A percentile compares a stretch with the other conserved stretches of the same genome.
Evolutionary conservation across 2,113 vertebrate genomes (phyloP).

Genomic region (Podarcis muralis): DNA sequence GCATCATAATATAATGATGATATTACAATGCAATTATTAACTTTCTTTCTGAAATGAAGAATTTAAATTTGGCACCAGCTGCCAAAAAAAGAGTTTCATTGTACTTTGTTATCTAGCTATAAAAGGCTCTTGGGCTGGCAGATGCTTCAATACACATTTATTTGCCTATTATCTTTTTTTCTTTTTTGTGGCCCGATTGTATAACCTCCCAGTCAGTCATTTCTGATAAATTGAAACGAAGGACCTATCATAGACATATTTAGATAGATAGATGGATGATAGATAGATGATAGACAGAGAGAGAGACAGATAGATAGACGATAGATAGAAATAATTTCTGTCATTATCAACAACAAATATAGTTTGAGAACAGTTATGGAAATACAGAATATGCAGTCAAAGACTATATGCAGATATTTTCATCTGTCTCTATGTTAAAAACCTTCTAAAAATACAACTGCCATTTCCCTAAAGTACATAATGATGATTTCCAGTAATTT

Average conservation of each 20-base stretch:
- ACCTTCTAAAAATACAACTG: slow-evolving; percentile 1
- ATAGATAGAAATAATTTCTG: not conserved
- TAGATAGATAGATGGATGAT: not conserved
- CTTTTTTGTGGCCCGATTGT: not conserved
- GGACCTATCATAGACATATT: not conserved
- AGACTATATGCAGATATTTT: not conserved
- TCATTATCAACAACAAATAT: not conserved
- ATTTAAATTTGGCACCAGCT: not conserved
- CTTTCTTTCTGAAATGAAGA: slow-evolving; percentile 6
- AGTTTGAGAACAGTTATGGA: not conserved
- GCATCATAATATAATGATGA: not conserved
- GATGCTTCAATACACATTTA: not conserved
- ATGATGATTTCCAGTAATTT: slow-evolving; percentile 3
- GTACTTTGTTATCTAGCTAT: not conserved
- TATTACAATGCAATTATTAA: not conserved
- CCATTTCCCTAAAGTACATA: not conserved
- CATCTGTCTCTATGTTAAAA: not conserved
- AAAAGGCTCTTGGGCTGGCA: not conserved
- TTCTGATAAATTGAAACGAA: not conserved
- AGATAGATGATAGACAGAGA: not conserved
- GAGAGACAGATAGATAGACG: not conserved
- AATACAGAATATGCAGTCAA: not conserved
- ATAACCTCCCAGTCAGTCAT: not conserved
- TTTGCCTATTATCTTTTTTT: slow-evolving; percentile 3
- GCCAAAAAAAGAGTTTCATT: not conserved